Base-by-base conservation (phyloP, 2,888 invertebrate genomes). In the Drosophila prolongata region DNA sequence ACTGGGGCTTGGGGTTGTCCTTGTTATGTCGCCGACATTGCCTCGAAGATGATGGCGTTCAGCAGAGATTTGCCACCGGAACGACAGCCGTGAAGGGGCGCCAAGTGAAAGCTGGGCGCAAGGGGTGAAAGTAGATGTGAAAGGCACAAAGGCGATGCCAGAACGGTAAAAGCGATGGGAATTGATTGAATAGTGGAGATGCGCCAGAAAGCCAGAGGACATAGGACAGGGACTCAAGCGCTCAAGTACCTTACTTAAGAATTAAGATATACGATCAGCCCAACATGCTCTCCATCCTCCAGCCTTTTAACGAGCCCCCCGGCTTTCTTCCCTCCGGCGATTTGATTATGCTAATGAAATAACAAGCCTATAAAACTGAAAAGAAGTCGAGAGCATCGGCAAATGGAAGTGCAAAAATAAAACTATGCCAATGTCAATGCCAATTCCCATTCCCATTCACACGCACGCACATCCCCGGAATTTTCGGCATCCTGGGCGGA, bases 261-360 rank as follows among this genome's bases (percentile, higher is more conserved):
- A 82, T 73, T 73, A 74, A 74, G 73, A 73, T 67, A 72, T 72
- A 53, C 65, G 73, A 64, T 47, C 61, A 49, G 38, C n/a, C 6
- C 24, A 38, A 16, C 11, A 6, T 24, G n/a, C 27, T 8, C 53
- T 10, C 35, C 35, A 24, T 16, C 35, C 1, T 19, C 9, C 19
- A 34, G 16, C 27, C 54, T 6, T 19, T 13, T 54, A 54, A 42
- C 42, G 52, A 52, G 37, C 55, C n/a, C 1, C 14, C 16, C 11
- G 5, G 35, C 38, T 13, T 24, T 19, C 42, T 6, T n/a, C 13
- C 54, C 52, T 10, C 24, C 10, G 40, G 42, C 73, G 78, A 75
- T 80, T 85, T 79, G 87, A 87, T 85, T 85, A 85, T 85, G 84
- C 84, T 85, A 85, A 85, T 87, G 86, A 85, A 87, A 85, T 85